Conservation (phyloP, 2,888 invertebrate genomes). For the Holacanthella duospinosa region DNA sequence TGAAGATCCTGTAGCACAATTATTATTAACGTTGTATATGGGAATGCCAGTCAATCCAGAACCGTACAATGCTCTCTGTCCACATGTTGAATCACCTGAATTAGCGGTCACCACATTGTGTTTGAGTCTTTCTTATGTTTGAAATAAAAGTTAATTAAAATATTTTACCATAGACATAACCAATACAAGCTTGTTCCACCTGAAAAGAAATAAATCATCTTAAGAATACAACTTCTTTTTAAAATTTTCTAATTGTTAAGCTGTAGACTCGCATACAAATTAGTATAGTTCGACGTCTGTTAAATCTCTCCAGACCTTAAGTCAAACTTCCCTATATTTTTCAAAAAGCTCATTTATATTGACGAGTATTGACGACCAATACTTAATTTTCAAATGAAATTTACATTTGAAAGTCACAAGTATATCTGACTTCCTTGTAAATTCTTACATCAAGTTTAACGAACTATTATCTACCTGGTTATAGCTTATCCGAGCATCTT, state of each 20-base stretch:
- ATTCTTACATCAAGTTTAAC: too few relatives aligned
- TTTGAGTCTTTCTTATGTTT: background rate
- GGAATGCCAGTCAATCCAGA: constrained; percentile 94
- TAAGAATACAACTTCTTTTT: background rate
- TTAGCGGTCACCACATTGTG: constrained; percentile 1
- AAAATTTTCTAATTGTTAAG: too few relatives aligned
- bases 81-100: constrained; percentile 79
- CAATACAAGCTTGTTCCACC: constrained; percentile 80
- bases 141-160: too few relatives aligned
- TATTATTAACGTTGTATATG: constrained; percentile 96
- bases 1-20: constrained; percentile 92
- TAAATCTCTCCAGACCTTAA: too few relatives aligned
- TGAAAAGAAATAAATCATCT: background rate
- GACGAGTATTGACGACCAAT: too few relatives aligned
- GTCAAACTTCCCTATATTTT: too few relatives aligned
- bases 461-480: too few relatives aligned
- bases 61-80: constrained; percentile 88
- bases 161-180: constrained; percentile 82
- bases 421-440: too few relatives aligned
- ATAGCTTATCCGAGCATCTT: constrained; percentile 68
- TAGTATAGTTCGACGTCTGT: too few relatives aligned
- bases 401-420: too few relatives aligned
- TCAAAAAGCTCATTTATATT: too few relatives aligned
- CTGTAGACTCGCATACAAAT: background rate
- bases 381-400: too few relatives aligned